Evolutionary conservation across 2,797 vertebrate species (phyloP), one percentile per base, ranked within the genome.

Genomic region (Eulemur albifrons): DNA sequence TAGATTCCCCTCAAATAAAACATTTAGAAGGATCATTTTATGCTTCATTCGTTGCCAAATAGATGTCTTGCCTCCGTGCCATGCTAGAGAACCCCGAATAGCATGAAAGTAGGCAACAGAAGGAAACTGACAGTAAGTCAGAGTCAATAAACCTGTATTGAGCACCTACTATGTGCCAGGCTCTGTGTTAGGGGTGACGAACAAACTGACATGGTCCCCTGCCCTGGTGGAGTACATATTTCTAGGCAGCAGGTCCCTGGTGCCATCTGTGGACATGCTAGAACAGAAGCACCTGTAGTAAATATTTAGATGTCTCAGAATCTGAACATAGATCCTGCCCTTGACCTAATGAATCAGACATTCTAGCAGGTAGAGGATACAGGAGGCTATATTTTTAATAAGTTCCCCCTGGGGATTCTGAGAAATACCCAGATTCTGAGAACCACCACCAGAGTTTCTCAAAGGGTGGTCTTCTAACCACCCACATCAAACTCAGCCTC

Each of bases 371-470:
- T 6, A 18, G 7, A 27, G 32, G 12, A 45, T 45, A 70, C 7
- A 72, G 20, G 45, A 88, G 20, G 48, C 61, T 10, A 20, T 40
- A 63, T 80, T 79, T 92, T 88, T 67, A 88, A 52, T 52, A 52
- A 45, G 30, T 67, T 30, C 23, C 25, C 40, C 77, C 48, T 77
- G 5, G 11, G 52, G 54, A 89, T 57, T 45, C 50, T 73, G 72
- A 32, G 27, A 84, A 92, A 92, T 43, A 82, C 45, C 45, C 13
- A 40, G 48, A 69, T 38, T 75, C 32, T 93, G 48, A 65, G 89
- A 90, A 63, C 21, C 27, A 45, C 59, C 43, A 43, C 4, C 30
- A 7, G 27, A 72, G n/a, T 52, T 84, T 88, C 72, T 93, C 76
- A 73, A 69, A 86, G 38, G 4, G 15, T 86, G 50, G 35, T 45